Evolutionary conservation across 2,113 vertebrate species (phyloP).

Genomic region (Cryptotis parvus): DNA sequence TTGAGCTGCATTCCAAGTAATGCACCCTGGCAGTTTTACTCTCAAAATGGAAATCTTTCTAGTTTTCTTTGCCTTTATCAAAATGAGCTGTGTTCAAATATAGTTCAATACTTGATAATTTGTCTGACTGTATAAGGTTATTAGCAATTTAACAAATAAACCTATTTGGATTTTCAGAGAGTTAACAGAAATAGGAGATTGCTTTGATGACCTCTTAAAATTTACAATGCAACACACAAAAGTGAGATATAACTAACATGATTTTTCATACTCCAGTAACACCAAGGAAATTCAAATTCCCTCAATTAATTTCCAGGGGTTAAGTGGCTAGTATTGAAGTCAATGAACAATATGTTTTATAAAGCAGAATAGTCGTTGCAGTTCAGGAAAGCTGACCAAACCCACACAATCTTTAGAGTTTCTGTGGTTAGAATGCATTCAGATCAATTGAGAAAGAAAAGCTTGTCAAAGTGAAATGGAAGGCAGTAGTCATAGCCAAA

Average conservation of each 20-base stretch:
- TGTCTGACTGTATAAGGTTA: slow-evolving; percentile 81
- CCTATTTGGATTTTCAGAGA: slow-evolving; percentile 84
- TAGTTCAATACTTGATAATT: slow-evolving; percentile 81
- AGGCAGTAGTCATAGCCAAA: background rate
- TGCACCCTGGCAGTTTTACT: slow-evolving; percentile 74
- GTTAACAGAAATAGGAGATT: slow-evolving; percentile 87
- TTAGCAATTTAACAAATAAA: slow-evolving; percentile 86
- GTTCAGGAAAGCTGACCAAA: slow-evolving; percentile 76
- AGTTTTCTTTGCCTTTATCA: slow-evolving; percentile 79
- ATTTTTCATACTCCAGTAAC: slow-evolving; percentile 82
- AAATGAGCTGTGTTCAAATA: slow-evolving; percentile 79
- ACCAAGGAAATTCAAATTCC: slow-evolving; percentile 81
- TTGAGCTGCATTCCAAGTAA: slow-evolving; percentile 80
- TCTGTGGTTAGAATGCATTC: slow-evolving; percentile 45
- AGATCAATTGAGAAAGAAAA: background rate
- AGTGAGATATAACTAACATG: slow-evolving; percentile 85
- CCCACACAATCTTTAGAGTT: background rate
- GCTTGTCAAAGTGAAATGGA: background rate
- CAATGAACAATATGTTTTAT: slow-evolving; percentile 78
- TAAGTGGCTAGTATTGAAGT: slow-evolving; percentile 78
- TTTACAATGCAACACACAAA: slow-evolving; percentile 85
- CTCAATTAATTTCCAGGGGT: slow-evolving; percentile 80
- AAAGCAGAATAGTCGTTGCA: slow-evolving; percentile 81
- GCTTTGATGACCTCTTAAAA: slow-evolving; percentile 89
- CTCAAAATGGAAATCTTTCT: slow-evolving; percentile 82